These are phyloP conservation scores for Hirundo rustica DNA, from an alignment of 2,797 vertebrate genomes.

Conservation along the genomic window DNA sequence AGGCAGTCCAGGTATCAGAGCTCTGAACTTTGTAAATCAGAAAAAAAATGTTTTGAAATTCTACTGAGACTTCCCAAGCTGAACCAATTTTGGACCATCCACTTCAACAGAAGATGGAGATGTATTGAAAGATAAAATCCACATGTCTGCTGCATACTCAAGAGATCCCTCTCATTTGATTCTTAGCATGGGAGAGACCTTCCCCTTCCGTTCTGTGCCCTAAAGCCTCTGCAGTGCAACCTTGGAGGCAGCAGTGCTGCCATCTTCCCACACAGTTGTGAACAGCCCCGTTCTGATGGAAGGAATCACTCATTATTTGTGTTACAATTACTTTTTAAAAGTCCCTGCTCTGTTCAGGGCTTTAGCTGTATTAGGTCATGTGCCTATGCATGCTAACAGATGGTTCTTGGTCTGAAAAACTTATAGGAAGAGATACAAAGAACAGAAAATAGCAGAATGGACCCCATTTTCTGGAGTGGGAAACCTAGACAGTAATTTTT, in stretches of 20 bases:
- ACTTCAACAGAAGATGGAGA: background rate
- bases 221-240: background rate
- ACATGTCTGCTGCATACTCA: background rate
- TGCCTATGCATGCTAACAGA: background rate
- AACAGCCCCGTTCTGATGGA: background rate
- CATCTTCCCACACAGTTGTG: background rate
- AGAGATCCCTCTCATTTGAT: background rate
- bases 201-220: background rate
- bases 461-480: background rate
- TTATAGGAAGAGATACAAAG: background rate
- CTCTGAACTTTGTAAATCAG: background rate
- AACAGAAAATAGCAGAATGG: background rate
- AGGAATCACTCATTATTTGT: background rate
- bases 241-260: background rate
- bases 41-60: background rate
- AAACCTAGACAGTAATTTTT: background rate
- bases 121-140: background rate
- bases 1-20: background rate
- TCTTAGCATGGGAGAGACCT: background rate
- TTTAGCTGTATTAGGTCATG: background rate
- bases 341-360: background rate
- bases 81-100: background rate
- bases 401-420: background rate
- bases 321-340: background rate
- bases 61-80: background rate